A percentile compares a stretch with the other conserved stretches of the same genome.
Conservation (phyloP, 2,797 vertebrate genomes). For the Sarcoramphus papa region DNA sequence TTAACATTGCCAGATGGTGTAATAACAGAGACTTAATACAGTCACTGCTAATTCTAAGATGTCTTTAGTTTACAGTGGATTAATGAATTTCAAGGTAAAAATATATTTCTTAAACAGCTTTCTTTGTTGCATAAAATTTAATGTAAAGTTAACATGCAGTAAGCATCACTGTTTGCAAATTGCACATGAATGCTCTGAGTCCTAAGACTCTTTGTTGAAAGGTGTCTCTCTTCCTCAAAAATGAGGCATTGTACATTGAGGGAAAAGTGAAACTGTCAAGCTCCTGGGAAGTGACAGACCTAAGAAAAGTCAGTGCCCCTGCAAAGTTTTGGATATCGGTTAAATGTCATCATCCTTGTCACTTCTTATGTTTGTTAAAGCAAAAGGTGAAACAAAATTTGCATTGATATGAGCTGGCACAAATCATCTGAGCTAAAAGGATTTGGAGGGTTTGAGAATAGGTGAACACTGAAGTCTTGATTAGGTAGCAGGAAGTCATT, state of each 20-base stretch:
- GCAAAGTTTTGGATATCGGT: not conserved
- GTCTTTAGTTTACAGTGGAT: not conserved
- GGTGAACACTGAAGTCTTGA: not conserved
- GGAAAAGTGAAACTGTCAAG: not conserved
- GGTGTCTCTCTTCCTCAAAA: not conserved
- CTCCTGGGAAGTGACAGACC: not conserved
- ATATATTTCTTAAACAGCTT: not conserved
- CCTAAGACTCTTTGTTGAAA: not conserved
- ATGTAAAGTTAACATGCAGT: not conserved
- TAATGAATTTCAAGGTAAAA: not conserved
- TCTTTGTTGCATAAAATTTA: not conserved
- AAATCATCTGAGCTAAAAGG: not conserved
- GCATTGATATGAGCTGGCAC: not conserved
- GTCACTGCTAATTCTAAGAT: not conserved
- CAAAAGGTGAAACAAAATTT: not conserved
- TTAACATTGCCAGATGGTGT: not conserved
- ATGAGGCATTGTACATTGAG: not conserved
- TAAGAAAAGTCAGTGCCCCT: not conserved
- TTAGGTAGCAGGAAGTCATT: not conserved
- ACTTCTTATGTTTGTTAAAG: not conserved
- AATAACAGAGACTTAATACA: not conserved
- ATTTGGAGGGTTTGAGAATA: not conserved
- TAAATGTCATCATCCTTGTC: not conserved
- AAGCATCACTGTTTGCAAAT: not conserved
- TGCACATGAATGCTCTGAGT: not conserved